Percentiles rank a stretch among this genome's conserved stretches.
Conservation (phyloP, 2,888 invertebrate genomes). For the Ecliptopera silaceata region DNA sequence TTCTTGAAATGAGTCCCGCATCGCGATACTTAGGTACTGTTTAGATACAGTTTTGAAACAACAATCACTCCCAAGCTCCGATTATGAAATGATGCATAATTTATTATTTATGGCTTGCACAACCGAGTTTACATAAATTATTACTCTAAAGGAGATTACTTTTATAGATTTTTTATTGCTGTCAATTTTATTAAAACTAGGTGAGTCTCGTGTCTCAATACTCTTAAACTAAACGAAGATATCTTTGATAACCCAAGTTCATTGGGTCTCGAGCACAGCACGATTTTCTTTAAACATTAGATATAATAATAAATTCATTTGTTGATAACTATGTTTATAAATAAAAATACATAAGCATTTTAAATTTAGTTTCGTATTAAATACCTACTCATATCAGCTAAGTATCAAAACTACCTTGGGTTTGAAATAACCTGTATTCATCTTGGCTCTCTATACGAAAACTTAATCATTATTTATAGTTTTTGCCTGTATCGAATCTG, state of each 20-base stretch:
- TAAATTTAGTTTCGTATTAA: no score
- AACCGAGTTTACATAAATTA: conserved; percentile 42
- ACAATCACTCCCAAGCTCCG: conserved; percentile 51
- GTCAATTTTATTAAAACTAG: conserved; percentile 14
- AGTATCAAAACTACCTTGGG: background rate
- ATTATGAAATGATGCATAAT: conserved; percentile 48
- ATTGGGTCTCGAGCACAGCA: background rate
- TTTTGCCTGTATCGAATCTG: background rate
- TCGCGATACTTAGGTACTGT: conserved; percentile 50
- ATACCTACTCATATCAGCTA: background rate
- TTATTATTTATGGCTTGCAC: conserved; percentile 43
- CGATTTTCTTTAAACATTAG: background rate
- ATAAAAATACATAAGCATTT: background rate
- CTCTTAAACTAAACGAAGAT: conserved; percentile 5
- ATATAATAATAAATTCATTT: no score
- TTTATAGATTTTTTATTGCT: conserved; percentile 37
- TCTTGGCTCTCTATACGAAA: background rate
- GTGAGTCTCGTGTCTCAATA: conserved; percentile 9
- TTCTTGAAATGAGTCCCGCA: conserved; percentile 66
- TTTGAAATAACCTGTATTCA: background rate
- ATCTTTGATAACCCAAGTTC: conserved; percentile 7
- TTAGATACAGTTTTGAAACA: conserved; percentile 66
- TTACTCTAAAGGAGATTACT: conserved; percentile 41
- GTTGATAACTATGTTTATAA: no score
- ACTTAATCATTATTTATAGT: conserved; percentile 1